Base-by-base conservation (phyloP, 2,797 vertebrate species). In the Sparus aurata region DNA sequence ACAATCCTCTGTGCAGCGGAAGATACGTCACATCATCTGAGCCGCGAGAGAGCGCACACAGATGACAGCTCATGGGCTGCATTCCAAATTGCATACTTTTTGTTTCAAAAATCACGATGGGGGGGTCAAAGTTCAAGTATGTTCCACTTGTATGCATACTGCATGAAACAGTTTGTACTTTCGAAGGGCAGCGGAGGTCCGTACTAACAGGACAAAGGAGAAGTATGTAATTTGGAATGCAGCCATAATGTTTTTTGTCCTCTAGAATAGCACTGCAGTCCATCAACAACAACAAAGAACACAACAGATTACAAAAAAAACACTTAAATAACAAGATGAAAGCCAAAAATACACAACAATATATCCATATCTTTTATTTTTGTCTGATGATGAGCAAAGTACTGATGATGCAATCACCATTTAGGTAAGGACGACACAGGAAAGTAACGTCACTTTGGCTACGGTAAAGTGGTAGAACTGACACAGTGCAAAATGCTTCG, bases 401-500 rank as follows among this genome's bases (percentile, higher is more conserved):
- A 87, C 80, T 61, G 77, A 91, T 89, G 86, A 86, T 57, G 77
- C 77, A 68, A 82, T 89, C 89, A 87, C 89, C 87, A 80, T 75
- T 82, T 76, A 81, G 50, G 46, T 34, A 85, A 38, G 75, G 74
- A 91, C 77, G 84, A 91, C 87, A 92, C 79, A 82, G 82, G 78
- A 87, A 34, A 73, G 70, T 79, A 63, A 94, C 75, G 66, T 92
- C 87, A 92, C 91, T 85, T 91, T 87, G 85, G 90, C 89, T 89
- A 93, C 88, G 73, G 80, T 87, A 67, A 82, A 84, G 76, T 92
- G 89, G 88, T 84, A 63, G 50, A 89, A 86, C 77, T 79, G 84
- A 93, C 82, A 93, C 87, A 89, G 92, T 93, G 92, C 89, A 93
- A 93, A 91, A 90, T 72, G 85, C 82, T 60, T 84, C 2, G 67